Evolutionary conservation across 2,797 vertebrate species (phyloP), one percentile per base, ranked within the genome.

Genomic region (Thaleichthys pacificus): DNA sequence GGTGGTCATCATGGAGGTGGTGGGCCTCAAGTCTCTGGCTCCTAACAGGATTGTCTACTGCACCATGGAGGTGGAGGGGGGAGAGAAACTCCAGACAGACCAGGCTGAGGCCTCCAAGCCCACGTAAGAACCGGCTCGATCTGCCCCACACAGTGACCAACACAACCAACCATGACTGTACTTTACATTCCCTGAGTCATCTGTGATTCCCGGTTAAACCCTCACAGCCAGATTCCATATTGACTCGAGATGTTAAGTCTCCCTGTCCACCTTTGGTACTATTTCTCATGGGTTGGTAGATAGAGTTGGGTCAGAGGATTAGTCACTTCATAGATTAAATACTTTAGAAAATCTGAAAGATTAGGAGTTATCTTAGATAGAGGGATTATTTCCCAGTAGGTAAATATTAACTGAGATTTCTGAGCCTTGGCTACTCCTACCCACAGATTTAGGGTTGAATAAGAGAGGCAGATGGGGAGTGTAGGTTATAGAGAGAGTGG

Each of bases 1-100:
- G 98, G 97, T 99, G 86, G 98, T 99, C 86, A 99, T 99, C 86
- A 98, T 98, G 96, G 98, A 99, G 88, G 98, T 99, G 70, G 93
- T 95, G 82, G 97, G 98, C 51, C 92, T 99, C 80, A 99, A 98
- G 88, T 99, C 98, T 0, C 90, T 99, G 86, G 97, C 98, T 75
- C 97, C 97, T 0, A 99, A 99, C 90, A 95, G 98, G 78, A 99
- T 99, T 21, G 98, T 99, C 3, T 99, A 99, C 87, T 99, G 98
- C 86, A 99, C 98, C 54, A 99, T 99, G 98, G 98, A 99, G 83
- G 98, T 99, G 2, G 98, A 99, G 89, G 98, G 98, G 21, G 98
- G 98, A 26, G 96, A 99, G 91, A 99, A 99, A 32, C 94, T 99
- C 58, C 98, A 99, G 89, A 99, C 98, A 0, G 97, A 99, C 90